A percentile compares a stretch with the other conserved stretches of the same genome.
These are phyloP conservation scores for Hyperoplus lanceolatus DNA, from an alignment of 2,797 vertebrate genomes.

Conservation along the genomic window DNA sequence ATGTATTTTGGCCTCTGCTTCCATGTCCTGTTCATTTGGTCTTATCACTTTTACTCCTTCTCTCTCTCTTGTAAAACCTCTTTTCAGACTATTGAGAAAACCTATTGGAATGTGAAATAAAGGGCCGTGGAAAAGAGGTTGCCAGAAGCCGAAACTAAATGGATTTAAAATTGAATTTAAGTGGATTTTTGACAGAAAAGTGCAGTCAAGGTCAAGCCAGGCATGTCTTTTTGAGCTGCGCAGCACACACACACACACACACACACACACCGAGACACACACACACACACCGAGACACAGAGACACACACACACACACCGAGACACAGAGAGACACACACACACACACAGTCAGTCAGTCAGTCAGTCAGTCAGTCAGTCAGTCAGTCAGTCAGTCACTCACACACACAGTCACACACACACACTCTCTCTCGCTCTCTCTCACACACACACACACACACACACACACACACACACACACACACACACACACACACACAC, in stretches of 20 bases:
- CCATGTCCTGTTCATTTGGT: constrained; percentile 22
- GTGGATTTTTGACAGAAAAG: constrained; percentile 69
- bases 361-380: no score
- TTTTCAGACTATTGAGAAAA: constrained; percentile 19
- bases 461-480: no score
- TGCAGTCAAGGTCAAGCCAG: constrained; percentile 69
- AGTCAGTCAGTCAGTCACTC: no score
- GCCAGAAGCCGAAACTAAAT: constrained; percentile 75
- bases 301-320: no score
- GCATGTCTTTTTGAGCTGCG: constrained; percentile 12
- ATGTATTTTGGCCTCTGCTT: neutral
- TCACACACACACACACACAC: no score
- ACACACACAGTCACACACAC: no score
- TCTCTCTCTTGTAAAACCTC: constrained; percentile 30
- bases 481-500: no score
- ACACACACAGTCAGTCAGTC: no score
- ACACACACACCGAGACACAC: no score
- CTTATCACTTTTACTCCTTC: constrained; percentile 12
- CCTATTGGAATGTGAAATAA: constrained; percentile 60
- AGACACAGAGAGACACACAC: no score
- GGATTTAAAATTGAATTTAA: constrained; percentile 74
- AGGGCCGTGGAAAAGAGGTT: constrained; percentile 57
- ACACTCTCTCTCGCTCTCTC: no score
- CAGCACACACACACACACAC: neutral
- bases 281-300: no score